Percentiles rank a stretch among this genome's conserved stretches.
phyloP scores from a whole-genome alignment of 2,113 vertebrate species.

The Tringa solitaria region DNA sequence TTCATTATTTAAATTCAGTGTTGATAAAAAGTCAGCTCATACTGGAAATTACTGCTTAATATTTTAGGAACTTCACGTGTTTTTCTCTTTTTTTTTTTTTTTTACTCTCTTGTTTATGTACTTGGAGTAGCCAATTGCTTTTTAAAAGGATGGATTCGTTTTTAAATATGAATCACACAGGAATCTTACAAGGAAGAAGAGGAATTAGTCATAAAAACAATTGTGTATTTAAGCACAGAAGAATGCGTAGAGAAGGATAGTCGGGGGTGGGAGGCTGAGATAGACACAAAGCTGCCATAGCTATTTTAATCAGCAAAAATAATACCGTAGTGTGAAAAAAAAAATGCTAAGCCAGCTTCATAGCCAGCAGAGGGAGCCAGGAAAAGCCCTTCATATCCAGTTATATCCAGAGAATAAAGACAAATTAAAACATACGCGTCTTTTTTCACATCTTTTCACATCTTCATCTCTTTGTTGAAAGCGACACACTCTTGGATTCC shows the following conservation, averaged over 20 bases:
- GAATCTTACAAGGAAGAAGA: not conserved
- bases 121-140: not conserved
- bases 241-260: not conserved
- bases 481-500: not conserved
- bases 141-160: not conserved
- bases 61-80: not conserved
- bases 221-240: conserved; percentile 26
- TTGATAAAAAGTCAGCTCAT: not conserved
- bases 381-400: conserved; percentile 18
- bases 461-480: not conserved
- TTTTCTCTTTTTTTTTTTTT: not conserved
- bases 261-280: not conserved
- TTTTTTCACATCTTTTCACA: not conserved
- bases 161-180: not conserved
- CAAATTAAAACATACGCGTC: not conserved
- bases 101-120: not conserved
- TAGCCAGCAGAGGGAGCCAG: conserved; percentile 67
- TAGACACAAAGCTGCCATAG: conserved; percentile 18
- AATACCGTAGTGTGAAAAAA: not conserved
- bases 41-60: not conserved
- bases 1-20: conserved; percentile 15
- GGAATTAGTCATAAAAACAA: conserved; percentile 31
- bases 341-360: not conserved
- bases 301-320: conserved; percentile 60
- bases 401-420: conserved; percentile 1